phyloP scores from a whole-genome alignment of 2,113 vertebrate species.

The Brachypteracias leptosomus region DNA sequence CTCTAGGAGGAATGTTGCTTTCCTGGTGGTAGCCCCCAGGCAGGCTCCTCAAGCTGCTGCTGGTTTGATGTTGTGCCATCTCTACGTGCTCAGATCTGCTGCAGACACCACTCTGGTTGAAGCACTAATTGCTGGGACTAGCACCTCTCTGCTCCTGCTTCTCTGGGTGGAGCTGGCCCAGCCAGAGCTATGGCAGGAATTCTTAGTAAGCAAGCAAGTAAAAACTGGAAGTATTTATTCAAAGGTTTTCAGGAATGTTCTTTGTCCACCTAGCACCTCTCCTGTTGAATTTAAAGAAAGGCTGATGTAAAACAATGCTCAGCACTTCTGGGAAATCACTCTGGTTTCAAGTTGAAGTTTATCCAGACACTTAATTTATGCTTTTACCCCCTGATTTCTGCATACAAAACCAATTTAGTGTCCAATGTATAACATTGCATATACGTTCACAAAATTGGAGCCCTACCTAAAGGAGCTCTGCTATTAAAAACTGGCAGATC shows the following conservation, averaged over 20 bases:
- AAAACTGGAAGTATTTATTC: slow-evolving; percentile 55
- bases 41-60: slow-evolving; percentile 33
- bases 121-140: slow-evolving; percentile 49
- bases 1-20: slow-evolving; percentile 41
- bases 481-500: background rate
- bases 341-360: background rate
- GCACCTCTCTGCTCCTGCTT: background rate
- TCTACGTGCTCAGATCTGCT: slow-evolving; percentile 51
- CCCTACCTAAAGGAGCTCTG: background rate
- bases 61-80: slow-evolving; percentile 59
- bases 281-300: background rate
- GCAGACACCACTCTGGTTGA: slow-evolving; percentile 52
- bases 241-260: slow-evolving; percentile 60
- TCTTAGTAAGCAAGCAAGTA: slow-evolving; percentile 58
- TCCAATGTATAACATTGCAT: background rate
- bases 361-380: background rate
- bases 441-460: background rate
- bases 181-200: slow-evolving; percentile 44
- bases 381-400: background rate
- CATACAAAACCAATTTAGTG: background rate
- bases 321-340: background rate
- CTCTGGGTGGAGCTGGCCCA: slow-evolving; percentile 40
- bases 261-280: slow-evolving; percentile 31
- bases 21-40: slow-evolving; percentile 40
- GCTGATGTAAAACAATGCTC: background rate